Conservation (phyloP, 2,888 invertebrate genomes). For the Cephus rjabovi region DNA sequence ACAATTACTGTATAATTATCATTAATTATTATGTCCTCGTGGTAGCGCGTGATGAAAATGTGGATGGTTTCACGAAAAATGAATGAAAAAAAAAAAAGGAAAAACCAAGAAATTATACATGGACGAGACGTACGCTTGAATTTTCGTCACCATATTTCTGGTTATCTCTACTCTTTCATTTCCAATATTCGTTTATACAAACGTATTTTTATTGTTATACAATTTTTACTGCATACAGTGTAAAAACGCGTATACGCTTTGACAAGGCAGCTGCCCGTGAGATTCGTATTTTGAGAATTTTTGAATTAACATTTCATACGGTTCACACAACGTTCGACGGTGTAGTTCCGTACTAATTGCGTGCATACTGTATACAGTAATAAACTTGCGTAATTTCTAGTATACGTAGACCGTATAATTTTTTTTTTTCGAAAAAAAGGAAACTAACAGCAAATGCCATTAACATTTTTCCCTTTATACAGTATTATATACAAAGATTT, state of each 20-base stretch:
- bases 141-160: background rate
- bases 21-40: slow-evolving; percentile 1
- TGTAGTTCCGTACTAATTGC: background rate
- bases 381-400: background rate
- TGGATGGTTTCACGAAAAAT: background rate
- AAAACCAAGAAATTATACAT: background rate
- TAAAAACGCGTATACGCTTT: background rate
- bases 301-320: background rate
- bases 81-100: background rate
- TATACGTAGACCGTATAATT: background rate
- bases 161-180: slow-evolving; percentile 9
- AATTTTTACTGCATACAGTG: background rate
- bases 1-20: slow-evolving; percentile 13
- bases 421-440: background rate
- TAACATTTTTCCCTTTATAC: background rate
- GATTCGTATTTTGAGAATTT: background rate
- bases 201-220: background rate
- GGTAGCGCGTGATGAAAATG: background rate
- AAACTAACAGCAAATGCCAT: background rate
- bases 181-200: slow-evolving; percentile 5
- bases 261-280: background rate
- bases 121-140: background rate
- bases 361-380: background rate
- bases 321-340: background rate
- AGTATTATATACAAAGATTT: background rate